Evolutionary conservation across 64 coral and sea anemone species (phyloP).

Genomic region (Montipora capricornis): DNA sequence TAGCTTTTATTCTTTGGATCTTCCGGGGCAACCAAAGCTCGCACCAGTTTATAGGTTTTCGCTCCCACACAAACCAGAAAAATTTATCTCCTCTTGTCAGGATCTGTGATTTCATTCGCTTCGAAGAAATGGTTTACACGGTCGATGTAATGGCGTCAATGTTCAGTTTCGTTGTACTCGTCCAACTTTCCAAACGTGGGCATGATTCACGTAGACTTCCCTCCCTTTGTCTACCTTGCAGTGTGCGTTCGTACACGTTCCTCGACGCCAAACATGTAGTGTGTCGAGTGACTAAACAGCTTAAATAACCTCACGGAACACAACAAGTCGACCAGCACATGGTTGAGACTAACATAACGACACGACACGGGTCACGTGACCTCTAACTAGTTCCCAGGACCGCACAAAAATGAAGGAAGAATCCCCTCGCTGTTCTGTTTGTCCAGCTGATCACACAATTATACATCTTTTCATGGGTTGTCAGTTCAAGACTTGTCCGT

Average conservation of each 20-base stretch:
- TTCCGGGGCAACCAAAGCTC: not conserved
- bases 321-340: not conserved
- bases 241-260: not conserved
- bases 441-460: too few relatives aligned
- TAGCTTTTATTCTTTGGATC: not conserved
- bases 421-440: too few relatives aligned
- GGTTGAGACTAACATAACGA: not conserved
- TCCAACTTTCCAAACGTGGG: not conserved
- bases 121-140: not conserved
- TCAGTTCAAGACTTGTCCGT: too few relatives aligned
- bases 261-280: not conserved
- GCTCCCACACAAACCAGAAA: not conserved
- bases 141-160: not conserved
- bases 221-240: not conserved
- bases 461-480: too few relatives aligned
- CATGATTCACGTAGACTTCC: not conserved
- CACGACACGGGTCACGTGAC: not conserved
- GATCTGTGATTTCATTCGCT: too few relatives aligned
- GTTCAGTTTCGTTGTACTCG: not conserved
- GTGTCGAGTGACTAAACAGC: not conserved
- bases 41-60: conserved; percentile 40
- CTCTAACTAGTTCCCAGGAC: not conserved
- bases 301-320: not conserved
- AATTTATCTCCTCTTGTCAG: not conserved
- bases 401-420: not conserved